Base-by-base conservation (phyloP, 2,888 invertebrate genomes). In the Drosophila mulleri region DNA sequence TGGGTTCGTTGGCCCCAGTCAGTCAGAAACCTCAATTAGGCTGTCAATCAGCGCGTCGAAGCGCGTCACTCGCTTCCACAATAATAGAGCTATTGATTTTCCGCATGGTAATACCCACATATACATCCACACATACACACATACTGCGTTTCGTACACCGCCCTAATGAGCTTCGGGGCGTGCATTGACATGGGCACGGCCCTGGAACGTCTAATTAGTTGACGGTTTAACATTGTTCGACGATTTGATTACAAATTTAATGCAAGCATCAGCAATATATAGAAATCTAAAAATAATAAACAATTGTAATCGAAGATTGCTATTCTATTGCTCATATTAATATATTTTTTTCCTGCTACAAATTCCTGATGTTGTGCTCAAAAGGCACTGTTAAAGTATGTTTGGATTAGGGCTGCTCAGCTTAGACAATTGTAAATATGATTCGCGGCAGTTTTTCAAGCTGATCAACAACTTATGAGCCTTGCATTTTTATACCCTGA, bases 1-100 rank as follows among this genome's bases (percentile, higher is more conserved):
- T 23, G 76, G 86, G 75, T 29, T 82, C 83, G 65, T 75, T 83
- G 87, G 68, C 85, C 83, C 64, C 66, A 20, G 29, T 72, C 78
- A 85, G 78, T 83, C 74, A 72, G 79, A 79, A 83, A 80, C 86
- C 88, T 80, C 86, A 86, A 86, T 85, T 86, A 80, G 78, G 72
- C 79, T 80, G 88, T 87, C 86, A 86, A 86, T 86, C 86, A 87
- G 82, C 75, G 74, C 75, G 72, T 72, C 75, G 68, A 67, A 58
- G 77, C 71, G 71, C 67, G 53, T 63, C 60, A 64, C 52, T 61
- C 12, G 23, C 58, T 60, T 56, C 72, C 64, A 67, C 73, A 72
- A 85, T 83, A 84, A 84, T 85, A 76, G 80, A 78, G 74, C 87
- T 85, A 86, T 86, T 87, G 88, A 87, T 86, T 86, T 86, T 85